A percentile compares a stretch with the other conserved stretches of the same genome.
Conservation (phyloP, 2,797 vertebrate species). For the Channallabes apus region DNA sequence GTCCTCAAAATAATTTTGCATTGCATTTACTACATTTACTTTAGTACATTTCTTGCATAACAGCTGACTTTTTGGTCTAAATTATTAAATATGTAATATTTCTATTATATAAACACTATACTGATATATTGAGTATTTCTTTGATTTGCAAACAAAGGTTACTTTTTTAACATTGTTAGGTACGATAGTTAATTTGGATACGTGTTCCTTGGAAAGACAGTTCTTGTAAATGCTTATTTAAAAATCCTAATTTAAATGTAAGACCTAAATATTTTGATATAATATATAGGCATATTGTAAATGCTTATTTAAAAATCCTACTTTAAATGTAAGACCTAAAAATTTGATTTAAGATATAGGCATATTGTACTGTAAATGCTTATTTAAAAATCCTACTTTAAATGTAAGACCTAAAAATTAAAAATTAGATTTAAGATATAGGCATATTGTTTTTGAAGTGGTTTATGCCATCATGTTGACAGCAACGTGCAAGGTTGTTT, state of each 20-base stretch:
- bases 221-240: not conserved
- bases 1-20: constrained; percentile 44
- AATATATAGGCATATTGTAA: no score
- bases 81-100: constrained; percentile 1
- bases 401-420: not conserved
- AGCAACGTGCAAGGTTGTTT: constrained; percentile 1
- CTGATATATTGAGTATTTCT: not conserved
- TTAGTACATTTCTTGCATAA: not conserved
- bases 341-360: no score
- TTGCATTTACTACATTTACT: not conserved
- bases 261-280: no score
- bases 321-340: constrained; percentile 11
- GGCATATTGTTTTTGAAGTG: constrained; percentile 25
- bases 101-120: not conserved
- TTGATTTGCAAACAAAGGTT: not conserved
- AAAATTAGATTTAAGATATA: constrained; percentile 22
- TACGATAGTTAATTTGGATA: not conserved
- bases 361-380: not conserved
- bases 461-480: constrained; percentile 7
- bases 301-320: not conserved
- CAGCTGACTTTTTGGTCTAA: not conserved
- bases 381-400: not conserved
- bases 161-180: not conserved
- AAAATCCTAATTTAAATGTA: no score
- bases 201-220: not conserved